Evolutionary conservation across 2,113 vertebrate species (phyloP).

Genomic region (Atlantisia rogersi): DNA sequence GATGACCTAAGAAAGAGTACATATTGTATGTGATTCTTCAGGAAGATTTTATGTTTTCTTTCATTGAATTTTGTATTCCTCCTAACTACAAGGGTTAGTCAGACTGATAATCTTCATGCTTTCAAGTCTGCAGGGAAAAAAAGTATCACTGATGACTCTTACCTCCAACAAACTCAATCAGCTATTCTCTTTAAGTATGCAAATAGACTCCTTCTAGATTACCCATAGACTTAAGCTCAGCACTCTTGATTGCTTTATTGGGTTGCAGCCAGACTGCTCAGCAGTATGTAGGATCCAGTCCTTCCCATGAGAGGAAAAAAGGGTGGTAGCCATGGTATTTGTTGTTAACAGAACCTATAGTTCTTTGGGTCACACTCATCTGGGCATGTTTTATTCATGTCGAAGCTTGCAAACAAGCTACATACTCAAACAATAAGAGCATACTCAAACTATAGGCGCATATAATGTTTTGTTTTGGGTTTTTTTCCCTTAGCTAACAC

Average conservation of each 20-base stretch:
- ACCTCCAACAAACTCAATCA: neutral
- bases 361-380: neutral
- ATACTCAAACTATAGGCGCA: fast-evolving
- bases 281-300: neutral
- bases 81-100: neutral
- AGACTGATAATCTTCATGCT: neutral
- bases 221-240: neutral
- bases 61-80: neutral
- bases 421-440: fast-evolving
- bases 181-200: neutral
- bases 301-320: neutral
- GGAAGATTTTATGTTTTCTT: neutral
- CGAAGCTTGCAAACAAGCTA: neutral
- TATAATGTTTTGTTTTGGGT: too few relatives aligned
- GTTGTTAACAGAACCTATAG: neutral
- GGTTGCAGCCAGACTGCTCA: neutral
- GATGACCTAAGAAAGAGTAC: neutral
- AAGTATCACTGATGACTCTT: neutral
- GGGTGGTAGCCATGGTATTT: neutral
- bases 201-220: neutral
- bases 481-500: neutral
- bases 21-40: neutral
- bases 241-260: neutral
- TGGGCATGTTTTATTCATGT: neutral
- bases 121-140: neutral